Evolutionary conservation across 53 echinoderm and acorn worm genomes (phyloP).

Genomic region (Paracentrotus lividus): DNA sequence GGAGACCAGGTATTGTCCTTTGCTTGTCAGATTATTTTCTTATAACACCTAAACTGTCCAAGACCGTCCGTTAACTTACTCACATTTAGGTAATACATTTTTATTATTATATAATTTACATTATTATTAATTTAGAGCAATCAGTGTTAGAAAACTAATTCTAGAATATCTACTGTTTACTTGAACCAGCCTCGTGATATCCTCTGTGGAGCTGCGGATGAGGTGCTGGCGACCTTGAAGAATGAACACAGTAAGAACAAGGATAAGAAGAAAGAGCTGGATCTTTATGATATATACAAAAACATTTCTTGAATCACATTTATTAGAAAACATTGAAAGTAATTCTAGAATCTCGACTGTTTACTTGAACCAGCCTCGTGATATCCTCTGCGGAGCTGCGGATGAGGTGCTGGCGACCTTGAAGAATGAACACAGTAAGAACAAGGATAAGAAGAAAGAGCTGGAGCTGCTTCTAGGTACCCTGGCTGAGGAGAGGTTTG

Average conservation of each 20-base stretch:
- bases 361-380: conserved; percentile 79
- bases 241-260: conserved; percentile 88
- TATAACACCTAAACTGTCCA: no score
- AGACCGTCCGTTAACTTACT: no score
- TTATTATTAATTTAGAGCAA: no score
- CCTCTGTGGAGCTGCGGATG: conserved; percentile 98
- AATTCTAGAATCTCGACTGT: background rate
- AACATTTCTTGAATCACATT: no score
- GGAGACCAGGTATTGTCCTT: conserved; percentile 99
- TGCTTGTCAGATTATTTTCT: no score
- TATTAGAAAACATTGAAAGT: background rate
- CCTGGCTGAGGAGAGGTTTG: conserved; percentile 94
- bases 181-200: conserved; percentile 89
- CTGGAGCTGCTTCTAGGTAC: conserved; percentile 86
- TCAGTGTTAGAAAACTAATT: no score
- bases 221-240: conserved; percentile 93
- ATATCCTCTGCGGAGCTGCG: conserved; percentile 97
- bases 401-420: conserved; percentile 94
- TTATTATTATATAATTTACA: no score
- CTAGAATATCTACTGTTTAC: background rate
- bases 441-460: conserved; percentile 97
- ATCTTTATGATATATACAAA: no score
- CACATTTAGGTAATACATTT: no score
- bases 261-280: conserved; percentile 98
- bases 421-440: conserved; percentile 91